These are phyloP conservation scores for Acronicta aceris DNA, from an alignment of 2,888 invertebrate genomes.

Conservation along the genomic window DNA sequence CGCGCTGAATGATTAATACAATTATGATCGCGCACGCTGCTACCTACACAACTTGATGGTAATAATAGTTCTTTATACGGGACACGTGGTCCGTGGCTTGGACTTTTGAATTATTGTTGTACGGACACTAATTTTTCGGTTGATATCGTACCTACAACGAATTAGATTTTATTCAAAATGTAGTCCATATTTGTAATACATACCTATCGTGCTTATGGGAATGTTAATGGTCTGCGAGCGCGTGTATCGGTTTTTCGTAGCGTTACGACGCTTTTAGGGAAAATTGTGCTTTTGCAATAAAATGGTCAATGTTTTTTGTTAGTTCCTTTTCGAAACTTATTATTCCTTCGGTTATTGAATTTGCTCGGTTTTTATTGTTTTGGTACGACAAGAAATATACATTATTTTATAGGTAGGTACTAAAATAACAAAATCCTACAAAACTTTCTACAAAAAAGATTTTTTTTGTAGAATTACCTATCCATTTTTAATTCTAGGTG, in stretches of 20 bases:
- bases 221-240: slow-evolving; percentile 35
- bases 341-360: slow-evolving; percentile 17
- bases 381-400: background rate
- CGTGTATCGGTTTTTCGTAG: slow-evolving; percentile 48
- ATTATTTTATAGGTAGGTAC: too few relatives aligned
- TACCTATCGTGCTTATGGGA: slow-evolving; percentile 26
- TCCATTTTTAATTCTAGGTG: too few relatives aligned
- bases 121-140: slow-evolving; percentile 63
- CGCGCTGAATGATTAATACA: slow-evolving; percentile 89
- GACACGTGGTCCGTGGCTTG: slow-evolving; percentile 80
- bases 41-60: slow-evolving; percentile 79
- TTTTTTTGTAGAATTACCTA: too few relatives aligned
- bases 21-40: slow-evolving; percentile 87
- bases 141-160: slow-evolving; percentile 58
- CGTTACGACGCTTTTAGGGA: slow-evolving; percentile 37
- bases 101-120: slow-evolving; percentile 57
- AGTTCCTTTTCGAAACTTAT: slow-evolving; percentile 7
- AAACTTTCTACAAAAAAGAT: too few relatives aligned
- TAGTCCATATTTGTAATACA: slow-evolving; percentile 38
- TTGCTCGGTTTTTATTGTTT: slow-evolving; percentile 7
- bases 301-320: background rate
- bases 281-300: slow-evolving; percentile 12
- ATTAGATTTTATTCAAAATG: slow-evolving; percentile 54
- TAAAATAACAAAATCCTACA: too few relatives aligned
- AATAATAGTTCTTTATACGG: slow-evolving; percentile 86